Evolutionary conservation across 2,888 invertebrate genomes (phyloP).

Genomic region (Catocala sponsa): DNA sequence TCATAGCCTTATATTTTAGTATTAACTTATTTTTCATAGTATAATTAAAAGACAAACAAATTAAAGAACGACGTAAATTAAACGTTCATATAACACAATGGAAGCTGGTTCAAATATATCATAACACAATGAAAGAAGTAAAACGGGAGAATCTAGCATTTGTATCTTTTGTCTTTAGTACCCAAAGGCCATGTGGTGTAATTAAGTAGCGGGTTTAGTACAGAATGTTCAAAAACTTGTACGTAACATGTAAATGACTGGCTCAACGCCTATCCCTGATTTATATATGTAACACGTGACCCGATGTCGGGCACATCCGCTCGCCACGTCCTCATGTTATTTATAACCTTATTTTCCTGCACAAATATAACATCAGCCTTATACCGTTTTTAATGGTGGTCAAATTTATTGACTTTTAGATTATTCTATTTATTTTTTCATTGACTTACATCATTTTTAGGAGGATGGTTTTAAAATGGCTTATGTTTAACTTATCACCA

Average conservation of each 20-base stretch:
- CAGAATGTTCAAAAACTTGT: slow-evolving; percentile 24
- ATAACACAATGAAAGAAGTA: too few relatives aligned
- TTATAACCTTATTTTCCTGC: slow-evolving; percentile 59
- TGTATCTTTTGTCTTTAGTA: too few relatives aligned
- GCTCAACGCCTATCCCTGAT: slow-evolving; percentile 70
- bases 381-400: slow-evolving; percentile 20
- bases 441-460: too few relatives aligned
- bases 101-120: too few relatives aligned
- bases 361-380: slow-evolving; percentile 44
- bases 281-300: slow-evolving; percentile 66
- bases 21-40: too few relatives aligned
- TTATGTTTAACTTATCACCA: too few relatives aligned
- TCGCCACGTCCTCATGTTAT: slow-evolving; percentile 52
- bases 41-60: too few relatives aligned
- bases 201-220: not conserved
- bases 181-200: not conserved
- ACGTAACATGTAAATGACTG: slow-evolving; percentile 68
- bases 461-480: too few relatives aligned
- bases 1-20: too few relatives aligned
- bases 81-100: too few relatives aligned
- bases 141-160: too few relatives aligned
- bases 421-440: not conserved
- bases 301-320: slow-evolving; percentile 68
- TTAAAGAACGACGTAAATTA: too few relatives aligned
- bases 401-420: slow-evolving; percentile 1